Evolutionary conservation across 2,113 vertebrate species (phyloP).

Genomic region (Prolemur simus): DNA sequence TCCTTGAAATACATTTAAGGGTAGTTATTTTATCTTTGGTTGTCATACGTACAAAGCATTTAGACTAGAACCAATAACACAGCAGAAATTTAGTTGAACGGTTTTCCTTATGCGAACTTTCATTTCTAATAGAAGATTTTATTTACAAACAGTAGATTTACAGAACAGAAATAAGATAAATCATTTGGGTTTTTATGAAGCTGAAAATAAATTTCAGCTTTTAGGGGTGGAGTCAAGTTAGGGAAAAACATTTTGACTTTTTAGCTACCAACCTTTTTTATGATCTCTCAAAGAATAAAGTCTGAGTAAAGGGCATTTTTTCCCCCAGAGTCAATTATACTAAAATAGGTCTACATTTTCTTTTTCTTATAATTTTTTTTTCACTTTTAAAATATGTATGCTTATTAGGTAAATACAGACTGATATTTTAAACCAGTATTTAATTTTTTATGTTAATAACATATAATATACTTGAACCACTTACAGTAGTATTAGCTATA

Average conservation of each 20-base stretch:
- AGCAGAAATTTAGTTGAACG: conserved; percentile 11
- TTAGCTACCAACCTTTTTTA: conserved; percentile 31
- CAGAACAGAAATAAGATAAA: background rate
- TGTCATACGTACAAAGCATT: conserved; percentile 40
- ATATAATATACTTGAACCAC: background rate
- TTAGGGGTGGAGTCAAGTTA: background rate
- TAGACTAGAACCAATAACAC: conserved; percentile 30
- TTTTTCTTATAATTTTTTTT: background rate
- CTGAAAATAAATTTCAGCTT: conserved; percentile 36
- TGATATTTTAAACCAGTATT: conserved; percentile 31
- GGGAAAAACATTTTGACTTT: conserved; percentile 21
- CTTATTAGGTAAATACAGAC: background rate
- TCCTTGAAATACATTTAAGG: background rate
- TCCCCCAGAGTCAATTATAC: background rate
- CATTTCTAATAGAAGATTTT: conserved; percentile 35
- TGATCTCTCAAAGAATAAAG: conserved; percentile 42
- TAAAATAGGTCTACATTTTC: background rate
- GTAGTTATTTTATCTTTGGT: conserved; percentile 24
- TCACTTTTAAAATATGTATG: background rate
- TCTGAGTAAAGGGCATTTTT: background rate
- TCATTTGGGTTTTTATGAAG: background rate
- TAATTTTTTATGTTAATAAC: conserved; percentile 1
- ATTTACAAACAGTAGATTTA: conserved; percentile 15
- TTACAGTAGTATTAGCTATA: background rate
- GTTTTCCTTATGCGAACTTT: conserved; percentile 18